These are phyloP conservation scores for Chlorodrepanis virens DNA, from an alignment of 2,113 vertebrate species.

Conservation along the genomic window DNA sequence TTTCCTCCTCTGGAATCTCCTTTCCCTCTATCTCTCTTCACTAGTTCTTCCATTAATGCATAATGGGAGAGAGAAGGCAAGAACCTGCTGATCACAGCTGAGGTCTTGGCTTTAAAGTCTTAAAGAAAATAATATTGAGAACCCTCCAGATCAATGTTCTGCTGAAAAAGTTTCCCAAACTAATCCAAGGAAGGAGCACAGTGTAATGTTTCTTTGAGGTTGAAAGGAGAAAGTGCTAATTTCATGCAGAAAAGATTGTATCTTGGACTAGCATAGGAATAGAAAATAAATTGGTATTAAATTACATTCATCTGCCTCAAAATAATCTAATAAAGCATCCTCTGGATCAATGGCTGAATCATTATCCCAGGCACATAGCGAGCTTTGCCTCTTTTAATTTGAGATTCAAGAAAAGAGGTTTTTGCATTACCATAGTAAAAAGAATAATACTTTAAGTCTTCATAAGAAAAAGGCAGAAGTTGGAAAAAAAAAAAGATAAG, in stretches of 20 bases:
- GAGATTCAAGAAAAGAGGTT: neutral
- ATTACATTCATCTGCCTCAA: conserved; percentile 2
- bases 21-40: neutral
- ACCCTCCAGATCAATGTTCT: neutral
- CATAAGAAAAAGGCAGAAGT: neutral
- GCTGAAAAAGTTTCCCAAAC: neutral
- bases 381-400: neutral
- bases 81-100: neutral
- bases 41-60: neutral
- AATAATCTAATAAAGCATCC: conserved; percentile 49
- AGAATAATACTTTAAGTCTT: neutral
- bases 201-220: neutral
- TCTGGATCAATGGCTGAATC: conserved; percentile 40
- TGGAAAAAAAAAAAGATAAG: neutral
- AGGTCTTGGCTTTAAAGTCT: neutral
- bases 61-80: neutral
- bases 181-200: neutral
- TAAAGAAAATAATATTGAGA: neutral
- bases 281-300: conserved; percentile 53
- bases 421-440: conserved; percentile 6
- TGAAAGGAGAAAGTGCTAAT: conserved; percentile 39
- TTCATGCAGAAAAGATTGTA: neutral
- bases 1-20: neutral
- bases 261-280: neutral
- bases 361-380: neutral